Base-by-base conservation (phyloP, 2,113 vertebrate species). In the Corythaeola cristata region DNA sequence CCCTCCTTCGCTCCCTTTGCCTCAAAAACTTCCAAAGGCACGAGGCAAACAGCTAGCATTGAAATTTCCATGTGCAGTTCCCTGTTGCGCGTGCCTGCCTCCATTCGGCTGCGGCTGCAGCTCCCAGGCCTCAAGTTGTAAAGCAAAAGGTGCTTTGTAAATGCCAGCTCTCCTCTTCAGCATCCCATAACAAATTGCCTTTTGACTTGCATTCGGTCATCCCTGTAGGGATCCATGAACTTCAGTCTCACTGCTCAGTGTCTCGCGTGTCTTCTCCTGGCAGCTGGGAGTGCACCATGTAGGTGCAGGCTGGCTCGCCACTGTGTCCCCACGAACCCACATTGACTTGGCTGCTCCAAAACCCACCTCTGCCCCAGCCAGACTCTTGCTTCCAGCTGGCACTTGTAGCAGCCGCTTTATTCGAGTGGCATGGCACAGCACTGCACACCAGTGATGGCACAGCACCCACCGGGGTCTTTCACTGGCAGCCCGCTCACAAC, bases 51-150 rank as follows among this genome's bases (percentile, higher is more conserved):
- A 6, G 33, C 35, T 30, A 20, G 30, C 32, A 59, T 24, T 17
- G 16, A 8, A 8, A 10, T 19, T 37, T 19, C 58, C 50, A 1
- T 1, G 0, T 13, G 6, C 11, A 4, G 12, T 8, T 59, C 12
- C 15, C 50, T 9, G 0, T 16, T 13, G 22, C 0, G 0, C 11
- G 8, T 52, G 23, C 26, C 74, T 11, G 6, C 11, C 49, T 24
- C 47, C 15, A 1, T 9, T 45, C 21, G 13, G 1, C 1, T 1
- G 28, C 15, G 8, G 6, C 17, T 18, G 41, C 3, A 3, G 45
- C 8, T 27, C 33, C 45, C 67, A 20, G 12, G 35, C 23, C 47
- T 37, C 21, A 8, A 50, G 11, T 12, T 6, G 4, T 32, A 47
- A 79, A 68, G 73, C 16, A 39, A 37, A 49, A 33, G 21, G 6